Evolutionary conservation across 2,797 vertebrate genomes (phyloP).

Genomic region (Cottoperca gobio): DNA sequence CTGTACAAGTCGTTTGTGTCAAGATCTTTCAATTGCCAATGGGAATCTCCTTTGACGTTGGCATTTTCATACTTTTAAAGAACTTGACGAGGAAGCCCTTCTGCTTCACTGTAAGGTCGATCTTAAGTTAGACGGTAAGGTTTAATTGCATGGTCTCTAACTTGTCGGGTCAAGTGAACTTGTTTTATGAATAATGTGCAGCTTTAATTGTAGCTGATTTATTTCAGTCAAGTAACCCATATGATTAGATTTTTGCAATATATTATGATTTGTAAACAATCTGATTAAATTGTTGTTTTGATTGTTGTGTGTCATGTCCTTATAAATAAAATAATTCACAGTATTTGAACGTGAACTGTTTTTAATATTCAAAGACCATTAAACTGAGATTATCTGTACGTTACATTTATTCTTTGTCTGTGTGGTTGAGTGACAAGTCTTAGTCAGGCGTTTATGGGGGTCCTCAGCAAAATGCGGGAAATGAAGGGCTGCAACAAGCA

Average conservation of each 20-base stretch:
- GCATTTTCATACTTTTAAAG: slow-evolving; percentile 59
- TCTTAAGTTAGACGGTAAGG: slow-evolving; percentile 52
- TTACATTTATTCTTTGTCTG: not conserved
- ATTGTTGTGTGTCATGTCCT: slow-evolving; percentile 87
- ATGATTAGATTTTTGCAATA: slow-evolving; percentile 90
- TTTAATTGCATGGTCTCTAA: slow-evolving; percentile 80
- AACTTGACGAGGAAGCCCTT: slow-evolving; percentile 42
- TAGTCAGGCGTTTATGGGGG: not conserved
- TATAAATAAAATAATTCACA: slow-evolving; percentile 83
- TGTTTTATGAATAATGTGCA: slow-evolving; percentile 95
- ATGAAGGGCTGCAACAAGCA: too few species aligned
- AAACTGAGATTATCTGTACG: not conserved
- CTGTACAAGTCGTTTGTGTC: slow-evolving; percentile 74
- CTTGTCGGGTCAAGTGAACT: slow-evolving; percentile 77
- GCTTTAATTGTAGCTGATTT: slow-evolving; percentile 95
- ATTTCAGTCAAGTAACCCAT: slow-evolving; percentile 90
- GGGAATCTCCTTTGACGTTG: slow-evolving; percentile 42
- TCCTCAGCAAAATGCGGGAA: not conserved
- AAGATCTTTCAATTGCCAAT: slow-evolving; percentile 58
- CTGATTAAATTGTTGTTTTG: slow-evolving; percentile 91
- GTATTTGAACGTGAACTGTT: slow-evolving; percentile 40
- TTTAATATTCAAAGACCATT: slow-evolving; percentile 3
- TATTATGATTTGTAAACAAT: slow-evolving; percentile 91
- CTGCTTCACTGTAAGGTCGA: slow-evolving; percentile 37
- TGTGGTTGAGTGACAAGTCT: not conserved